Evolutionary conservation across 2,888 invertebrate genomes (phyloP).

Genomic region (Ochropacha duplaris): DNA sequence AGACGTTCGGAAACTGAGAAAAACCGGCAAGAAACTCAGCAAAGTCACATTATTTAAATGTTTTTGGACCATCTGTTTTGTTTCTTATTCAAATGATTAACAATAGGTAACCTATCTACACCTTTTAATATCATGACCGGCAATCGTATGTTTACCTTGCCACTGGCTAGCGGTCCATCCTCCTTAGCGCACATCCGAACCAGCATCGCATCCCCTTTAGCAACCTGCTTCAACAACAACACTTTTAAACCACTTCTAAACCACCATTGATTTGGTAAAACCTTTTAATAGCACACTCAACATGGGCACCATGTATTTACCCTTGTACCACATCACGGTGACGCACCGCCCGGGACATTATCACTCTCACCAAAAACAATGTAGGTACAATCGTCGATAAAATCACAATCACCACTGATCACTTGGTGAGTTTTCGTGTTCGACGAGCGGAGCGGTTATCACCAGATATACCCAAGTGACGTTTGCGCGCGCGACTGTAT

Average conservation of each 20-base stretch:
- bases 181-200: slow-evolving; percentile 60
- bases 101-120: no score
- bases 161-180: slow-evolving; percentile 48
- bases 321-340: slow-evolving; percentile 44
- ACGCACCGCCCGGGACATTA: slow-evolving; percentile 19
- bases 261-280: slow-evolving; percentile 4
- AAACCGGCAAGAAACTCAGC: no score
- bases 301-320: slow-evolving; percentile 47
- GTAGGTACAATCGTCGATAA: slow-evolving; percentile 14
- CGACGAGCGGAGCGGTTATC: not conserved
- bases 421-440: not conserved
- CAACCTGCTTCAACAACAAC: slow-evolving; percentile 35
- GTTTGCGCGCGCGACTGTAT: slow-evolving; percentile 18
- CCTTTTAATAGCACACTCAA: slow-evolving; percentile 40
- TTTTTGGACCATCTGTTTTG: no score
- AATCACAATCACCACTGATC: slow-evolving; percentile 11
- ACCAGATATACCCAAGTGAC: slow-evolving; percentile 8
- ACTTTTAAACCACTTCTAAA: slow-evolving; percentile 27
- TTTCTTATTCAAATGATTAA: no score
- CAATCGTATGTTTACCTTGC: slow-evolving; percentile 49
- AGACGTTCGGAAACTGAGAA: no score
- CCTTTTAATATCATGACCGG: no score
- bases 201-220: slow-evolving; percentile 45
- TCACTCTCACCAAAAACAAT: slow-evolving; percentile 13
- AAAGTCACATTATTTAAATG: no score